Evolutionary conservation across 2,888 invertebrate species (phyloP).

Genomic region (Polyommatus iphigenia): DNA sequence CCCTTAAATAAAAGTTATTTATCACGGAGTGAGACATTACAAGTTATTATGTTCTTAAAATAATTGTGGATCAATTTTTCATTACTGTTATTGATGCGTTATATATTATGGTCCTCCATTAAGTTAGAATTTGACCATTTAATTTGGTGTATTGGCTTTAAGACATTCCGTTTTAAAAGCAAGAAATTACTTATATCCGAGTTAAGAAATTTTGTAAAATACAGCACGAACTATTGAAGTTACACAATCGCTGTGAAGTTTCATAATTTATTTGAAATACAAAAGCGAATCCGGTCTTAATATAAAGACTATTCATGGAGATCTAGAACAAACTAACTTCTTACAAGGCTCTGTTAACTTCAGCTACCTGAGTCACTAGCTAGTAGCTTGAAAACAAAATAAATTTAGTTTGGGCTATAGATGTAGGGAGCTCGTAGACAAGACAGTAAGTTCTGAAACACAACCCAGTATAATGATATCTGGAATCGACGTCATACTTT

Average conservation of each 20-base stretch:
- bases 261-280: conserved; percentile 20
- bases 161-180: neutral
- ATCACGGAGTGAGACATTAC: too few species aligned
- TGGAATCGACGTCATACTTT: too few species aligned
- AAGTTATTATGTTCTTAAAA: too few species aligned
- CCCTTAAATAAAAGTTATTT: too few species aligned
- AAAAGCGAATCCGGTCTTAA: conserved; percentile 6
- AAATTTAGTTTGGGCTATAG: conserved; percentile 15
- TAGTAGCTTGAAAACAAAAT: conserved; percentile 20
- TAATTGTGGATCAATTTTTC: too few species aligned
- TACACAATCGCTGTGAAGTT: neutral
- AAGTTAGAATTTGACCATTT: too few species aligned
- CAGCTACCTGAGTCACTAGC: conserved; percentile 22
- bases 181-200: neutral
- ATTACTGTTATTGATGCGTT: too few species aligned
- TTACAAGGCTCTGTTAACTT: conserved; percentile 27
- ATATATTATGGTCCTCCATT: too few species aligned
- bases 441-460: neutral
- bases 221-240: neutral
- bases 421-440: neutral
- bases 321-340: conserved; percentile 15
- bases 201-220: neutral
- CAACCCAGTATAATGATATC: neutral
- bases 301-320: conserved; percentile 11
- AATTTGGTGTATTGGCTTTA: neutral